Evolutionary conservation across 2,888 invertebrate genomes (phyloP).

Genomic region (Galeruca laticollis): DNA sequence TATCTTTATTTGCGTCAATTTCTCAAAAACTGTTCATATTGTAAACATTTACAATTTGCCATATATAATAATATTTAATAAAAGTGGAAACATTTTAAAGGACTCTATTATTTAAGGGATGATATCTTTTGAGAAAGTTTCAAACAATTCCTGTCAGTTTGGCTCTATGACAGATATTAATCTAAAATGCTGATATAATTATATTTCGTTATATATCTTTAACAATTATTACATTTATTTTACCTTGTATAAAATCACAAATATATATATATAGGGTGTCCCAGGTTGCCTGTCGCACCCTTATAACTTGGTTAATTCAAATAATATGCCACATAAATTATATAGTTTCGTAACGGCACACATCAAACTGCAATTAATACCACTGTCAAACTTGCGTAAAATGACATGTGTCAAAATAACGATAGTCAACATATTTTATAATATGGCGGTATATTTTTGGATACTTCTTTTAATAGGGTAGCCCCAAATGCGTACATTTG

Average conservation of each 20-base stretch:
- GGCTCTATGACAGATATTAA: constrained; percentile 21
- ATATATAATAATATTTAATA: constrained; percentile 16
- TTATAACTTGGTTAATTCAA: no score
- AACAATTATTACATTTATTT: constrained; percentile 36
- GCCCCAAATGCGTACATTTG: no score
- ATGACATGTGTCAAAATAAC: no score
- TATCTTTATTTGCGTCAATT: neutral
- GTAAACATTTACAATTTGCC: constrained; percentile 20
- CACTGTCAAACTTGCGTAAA: no score
- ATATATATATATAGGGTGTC: constrained; percentile 13
- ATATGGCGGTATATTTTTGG: no score
- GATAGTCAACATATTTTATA: no score
- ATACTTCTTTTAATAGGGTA: no score
- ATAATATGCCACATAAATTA: no score
- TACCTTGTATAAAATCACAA: constrained; percentile 36
- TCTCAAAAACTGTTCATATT: neutral
- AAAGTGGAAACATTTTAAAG: constrained; percentile 20
- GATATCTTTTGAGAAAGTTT: constrained; percentile 21
- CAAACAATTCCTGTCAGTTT: constrained; percentile 19
- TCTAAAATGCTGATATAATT: constrained; percentile 38
- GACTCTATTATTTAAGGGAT: constrained; percentile 10
- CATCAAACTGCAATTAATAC: no score
- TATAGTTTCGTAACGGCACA: no score
- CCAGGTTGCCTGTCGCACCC: no score
- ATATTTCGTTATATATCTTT: constrained; percentile 34